Conservation (phyloP, 2,113 vertebrate species). For the Proteles cristata region DNA sequence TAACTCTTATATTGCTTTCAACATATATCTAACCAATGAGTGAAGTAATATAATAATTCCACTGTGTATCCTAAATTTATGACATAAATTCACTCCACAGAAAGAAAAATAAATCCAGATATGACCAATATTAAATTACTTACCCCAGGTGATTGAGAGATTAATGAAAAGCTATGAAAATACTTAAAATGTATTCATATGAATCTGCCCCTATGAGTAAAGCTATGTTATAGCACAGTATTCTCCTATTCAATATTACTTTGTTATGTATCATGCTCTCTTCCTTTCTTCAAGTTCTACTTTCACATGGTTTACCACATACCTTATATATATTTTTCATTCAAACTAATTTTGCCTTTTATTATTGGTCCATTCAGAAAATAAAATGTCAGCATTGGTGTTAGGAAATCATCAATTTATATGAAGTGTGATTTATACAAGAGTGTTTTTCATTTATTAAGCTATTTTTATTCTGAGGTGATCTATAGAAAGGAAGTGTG, state of each 20-base stretch:
- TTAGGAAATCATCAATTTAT: neutral
- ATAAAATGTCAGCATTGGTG: neutral
- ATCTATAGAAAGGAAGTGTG: neutral
- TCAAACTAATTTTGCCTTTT: neutral
- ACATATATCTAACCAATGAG: neutral
- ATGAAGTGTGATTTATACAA: neutral
- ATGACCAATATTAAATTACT: conserved; percentile 10
- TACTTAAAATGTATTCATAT: neutral
- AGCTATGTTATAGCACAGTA: neutral
- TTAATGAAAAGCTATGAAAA: neutral
- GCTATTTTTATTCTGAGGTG: neutral
- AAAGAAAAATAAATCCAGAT: neutral
- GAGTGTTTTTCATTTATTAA: neutral
- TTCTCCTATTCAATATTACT: neutral
- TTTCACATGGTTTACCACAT: neutral
- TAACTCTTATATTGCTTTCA: neutral
- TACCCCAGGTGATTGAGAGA: neutral
- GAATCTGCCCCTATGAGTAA: neutral
- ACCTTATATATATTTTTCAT: neutral
- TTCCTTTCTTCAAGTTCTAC: neutral
- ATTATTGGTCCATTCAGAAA: conserved; percentile 18
- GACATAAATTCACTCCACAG: neutral
- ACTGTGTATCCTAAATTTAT: neutral
- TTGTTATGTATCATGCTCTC: neutral
- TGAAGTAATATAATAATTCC: neutral